These are phyloP conservation scores for Panzeria rudis DNA, from an alignment of 2,888 invertebrate genomes.

Conservation along the genomic window DNA sequence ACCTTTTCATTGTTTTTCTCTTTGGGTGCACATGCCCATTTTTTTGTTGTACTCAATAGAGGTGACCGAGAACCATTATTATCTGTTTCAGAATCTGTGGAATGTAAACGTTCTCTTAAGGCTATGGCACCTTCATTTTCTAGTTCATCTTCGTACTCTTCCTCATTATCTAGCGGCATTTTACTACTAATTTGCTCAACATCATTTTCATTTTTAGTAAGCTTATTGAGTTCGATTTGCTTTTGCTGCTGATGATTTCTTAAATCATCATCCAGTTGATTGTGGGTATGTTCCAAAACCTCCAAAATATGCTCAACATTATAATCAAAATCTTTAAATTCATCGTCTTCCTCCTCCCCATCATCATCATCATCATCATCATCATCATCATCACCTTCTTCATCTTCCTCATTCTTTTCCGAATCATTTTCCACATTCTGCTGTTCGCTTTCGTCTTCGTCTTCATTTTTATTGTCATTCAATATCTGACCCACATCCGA, in stretches of 20 bases:
- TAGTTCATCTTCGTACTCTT: slow-evolving; percentile 62
- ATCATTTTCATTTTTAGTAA: slow-evolving; percentile 41
- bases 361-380: slow-evolving; percentile 75
- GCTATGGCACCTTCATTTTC: slow-evolving; percentile 61
- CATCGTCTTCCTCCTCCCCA: slow-evolving; percentile 67
- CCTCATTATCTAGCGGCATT: slow-evolving; percentile 9
- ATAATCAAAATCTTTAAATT: slow-evolving; percentile 80
- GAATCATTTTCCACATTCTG: slow-evolving; percentile 2
- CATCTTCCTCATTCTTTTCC: slow-evolving; percentile 73
- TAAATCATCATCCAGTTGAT: slow-evolving; percentile 76
- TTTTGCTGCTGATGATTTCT: slow-evolving; percentile 57
- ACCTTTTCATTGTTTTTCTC: slow-evolving; percentile 76
- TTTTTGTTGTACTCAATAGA: slow-evolving; percentile 85
- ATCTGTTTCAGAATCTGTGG: slow-evolving; percentile 87
- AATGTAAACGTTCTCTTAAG: slow-evolving; percentile 78
- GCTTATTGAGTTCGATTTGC: slow-evolving; percentile 54
- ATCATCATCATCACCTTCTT: slow-evolving; percentile 16
- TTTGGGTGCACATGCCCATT: slow-evolving; percentile 66
- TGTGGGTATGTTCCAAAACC: slow-evolving; percentile 78
- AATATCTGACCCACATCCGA: slow-evolving; percentile 80
- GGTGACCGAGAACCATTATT: slow-evolving; percentile 90
- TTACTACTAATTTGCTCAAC: background rate
- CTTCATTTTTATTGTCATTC: slow-evolving; percentile 72
- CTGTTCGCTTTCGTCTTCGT: slow-evolving; percentile 57
- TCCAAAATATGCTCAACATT: slow-evolving; percentile 80